phyloP scores from a whole-genome alignment of 2,113 vertebrate species.

The Lonchura striata region DNA sequence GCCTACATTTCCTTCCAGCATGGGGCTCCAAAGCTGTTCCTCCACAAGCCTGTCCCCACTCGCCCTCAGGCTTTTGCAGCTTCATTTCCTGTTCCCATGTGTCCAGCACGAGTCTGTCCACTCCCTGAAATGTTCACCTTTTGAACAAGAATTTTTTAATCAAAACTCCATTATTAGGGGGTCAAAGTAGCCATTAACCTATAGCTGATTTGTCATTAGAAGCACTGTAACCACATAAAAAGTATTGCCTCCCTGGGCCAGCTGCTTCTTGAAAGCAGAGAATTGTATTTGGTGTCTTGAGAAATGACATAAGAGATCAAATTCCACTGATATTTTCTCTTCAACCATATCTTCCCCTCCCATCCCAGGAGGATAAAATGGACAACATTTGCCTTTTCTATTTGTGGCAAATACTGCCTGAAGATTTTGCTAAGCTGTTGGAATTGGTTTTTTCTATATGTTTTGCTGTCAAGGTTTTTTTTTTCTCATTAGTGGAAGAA shows the following conservation, averaged over 20 bases:
- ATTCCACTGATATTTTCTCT: neutral
- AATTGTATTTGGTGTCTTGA: neutral
- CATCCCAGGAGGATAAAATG: neutral
- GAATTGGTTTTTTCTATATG: neutral
- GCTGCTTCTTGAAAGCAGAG: neutral
- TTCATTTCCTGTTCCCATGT: neutral
- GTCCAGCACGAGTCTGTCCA: neutral
- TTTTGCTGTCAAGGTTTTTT: neutral
- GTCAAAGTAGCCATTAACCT: neutral
- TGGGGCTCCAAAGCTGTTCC: neutral
- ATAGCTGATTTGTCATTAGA: neutral
- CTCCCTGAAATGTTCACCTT: neutral
- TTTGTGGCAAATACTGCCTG: neutral
- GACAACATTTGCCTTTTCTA: neutral
- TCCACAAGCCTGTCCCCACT: neutral
- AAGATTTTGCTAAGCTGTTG: neutral
- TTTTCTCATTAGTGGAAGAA: neutral
- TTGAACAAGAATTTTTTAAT: neutral
- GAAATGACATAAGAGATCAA: neutral
- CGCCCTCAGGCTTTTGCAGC: neutral
- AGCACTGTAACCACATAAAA: neutral
- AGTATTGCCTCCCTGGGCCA: neutral
- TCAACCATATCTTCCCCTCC: neutral
- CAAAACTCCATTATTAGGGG: neutral
- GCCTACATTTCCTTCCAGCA: rapidly evolving